These are phyloP conservation scores for Dasypolia templi DNA, from an alignment of 2,888 invertebrate genomes.

Conservation along the genomic window DNA sequence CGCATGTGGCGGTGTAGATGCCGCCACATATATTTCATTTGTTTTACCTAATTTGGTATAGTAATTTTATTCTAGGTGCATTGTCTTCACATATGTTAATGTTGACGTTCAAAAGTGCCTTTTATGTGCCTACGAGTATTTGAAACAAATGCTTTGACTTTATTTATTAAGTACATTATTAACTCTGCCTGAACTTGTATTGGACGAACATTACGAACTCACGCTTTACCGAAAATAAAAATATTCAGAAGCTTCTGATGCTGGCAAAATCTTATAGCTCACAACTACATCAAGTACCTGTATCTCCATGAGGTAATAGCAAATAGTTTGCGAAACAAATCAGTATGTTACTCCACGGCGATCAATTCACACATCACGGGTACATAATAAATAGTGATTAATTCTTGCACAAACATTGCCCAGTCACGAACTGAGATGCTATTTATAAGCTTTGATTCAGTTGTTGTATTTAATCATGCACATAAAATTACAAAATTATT, in stretches of 20 bases:
- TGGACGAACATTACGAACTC: background rate
- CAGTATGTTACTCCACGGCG: constrained; percentile 26
- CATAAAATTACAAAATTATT: background rate
- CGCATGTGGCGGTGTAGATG: too few relatives aligned
- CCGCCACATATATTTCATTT: too few relatives aligned
- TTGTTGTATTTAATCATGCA: constrained; percentile 15
- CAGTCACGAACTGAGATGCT: constrained; percentile 42
- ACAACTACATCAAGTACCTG: constrained; percentile 5
- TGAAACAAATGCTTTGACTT: too few relatives aligned
- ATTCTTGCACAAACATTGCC: constrained; percentile 51
- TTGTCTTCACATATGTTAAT: too few relatives aligned
- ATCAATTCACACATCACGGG: constrained; percentile 47
- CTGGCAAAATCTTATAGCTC: background rate
- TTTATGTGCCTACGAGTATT: too few relatives aligned
- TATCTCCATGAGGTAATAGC: constrained; percentile 11
- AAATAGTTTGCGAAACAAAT: constrained; percentile 45
- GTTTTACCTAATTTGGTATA: too few relatives aligned
- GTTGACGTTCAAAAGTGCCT: too few relatives aligned
- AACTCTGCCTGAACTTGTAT: too few relatives aligned
- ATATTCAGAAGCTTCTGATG: background rate
- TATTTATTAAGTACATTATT: too few relatives aligned
- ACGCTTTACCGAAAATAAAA: background rate
- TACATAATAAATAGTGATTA: constrained; percentile 43
- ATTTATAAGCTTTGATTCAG: constrained; percentile 10
- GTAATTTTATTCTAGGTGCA: too few relatives aligned